Conservation (phyloP, 1,140 invertebrate genomes). For the Oncopeltus fasciatus region DNA sequence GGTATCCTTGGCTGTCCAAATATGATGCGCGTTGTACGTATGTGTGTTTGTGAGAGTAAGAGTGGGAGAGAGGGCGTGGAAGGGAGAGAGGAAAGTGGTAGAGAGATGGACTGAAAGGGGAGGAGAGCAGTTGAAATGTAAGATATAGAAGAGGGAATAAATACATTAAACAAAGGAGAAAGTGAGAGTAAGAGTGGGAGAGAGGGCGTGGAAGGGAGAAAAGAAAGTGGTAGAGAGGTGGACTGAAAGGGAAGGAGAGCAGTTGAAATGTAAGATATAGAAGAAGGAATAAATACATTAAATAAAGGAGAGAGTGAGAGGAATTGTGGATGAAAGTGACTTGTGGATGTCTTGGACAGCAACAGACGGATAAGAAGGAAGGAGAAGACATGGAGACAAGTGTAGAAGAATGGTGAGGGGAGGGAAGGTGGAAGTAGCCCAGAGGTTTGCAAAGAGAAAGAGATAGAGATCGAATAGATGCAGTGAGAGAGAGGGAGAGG, state of each 20-base stretch:
- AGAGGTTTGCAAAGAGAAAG: background rate
- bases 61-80: background rate
- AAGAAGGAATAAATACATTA: background rate
- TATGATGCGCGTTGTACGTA: no score
- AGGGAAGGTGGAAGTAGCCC: background rate
- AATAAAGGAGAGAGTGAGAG: background rate
- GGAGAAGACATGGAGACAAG: background rate
- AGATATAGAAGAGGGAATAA: no score
- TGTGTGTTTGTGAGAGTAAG: background rate
- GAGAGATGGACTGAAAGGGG: background rate
- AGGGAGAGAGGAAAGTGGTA: background rate
- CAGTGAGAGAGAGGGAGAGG: background rate
- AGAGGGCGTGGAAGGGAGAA: background rate
- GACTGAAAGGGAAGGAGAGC: background rate
- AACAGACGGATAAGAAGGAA: no score
- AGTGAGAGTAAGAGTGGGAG: background rate
- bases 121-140: no score
- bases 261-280: background rate
- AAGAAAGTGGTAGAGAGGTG: background rate
- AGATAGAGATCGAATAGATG: background rate
- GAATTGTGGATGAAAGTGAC: no score
- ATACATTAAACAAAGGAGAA: no score
- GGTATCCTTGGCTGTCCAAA: no score
- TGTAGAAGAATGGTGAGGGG: background rate
- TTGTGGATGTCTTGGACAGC: no score